Percentiles rank a stretch among this genome's conserved stretches.
phyloP scores from a whole-genome alignment of 1,140 invertebrate species.

The Diuraphis noxia region DNA sequence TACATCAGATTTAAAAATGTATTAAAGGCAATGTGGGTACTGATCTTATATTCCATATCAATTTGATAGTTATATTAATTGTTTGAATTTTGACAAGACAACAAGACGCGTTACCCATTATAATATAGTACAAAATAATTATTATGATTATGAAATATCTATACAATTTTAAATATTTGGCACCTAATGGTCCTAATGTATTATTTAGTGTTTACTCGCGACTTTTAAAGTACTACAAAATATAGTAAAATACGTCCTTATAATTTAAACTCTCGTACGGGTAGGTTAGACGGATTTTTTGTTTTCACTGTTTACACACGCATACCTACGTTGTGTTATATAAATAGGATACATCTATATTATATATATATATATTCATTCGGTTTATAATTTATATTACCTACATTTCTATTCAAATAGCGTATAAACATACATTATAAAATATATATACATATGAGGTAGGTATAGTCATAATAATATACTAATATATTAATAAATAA shows the following conservation, averaged over 20 bases:
- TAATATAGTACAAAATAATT: no score
- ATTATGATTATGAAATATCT: background rate
- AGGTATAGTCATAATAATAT: background rate
- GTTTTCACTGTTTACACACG: background rate
- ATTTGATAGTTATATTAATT: background rate
- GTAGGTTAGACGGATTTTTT: background rate
- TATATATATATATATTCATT: background rate
- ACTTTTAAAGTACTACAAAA: background rate
- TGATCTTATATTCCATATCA: background rate
- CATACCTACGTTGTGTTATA: background rate
- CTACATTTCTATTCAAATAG: constrained; percentile 1
- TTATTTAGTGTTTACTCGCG: background rate
- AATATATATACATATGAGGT: background rate
- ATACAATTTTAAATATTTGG: background rate
- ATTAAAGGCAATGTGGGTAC: background rate
- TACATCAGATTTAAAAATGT: background rate
- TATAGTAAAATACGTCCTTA: background rate
- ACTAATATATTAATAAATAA: background rate
- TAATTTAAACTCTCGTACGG: background rate
- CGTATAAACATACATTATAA: background rate
- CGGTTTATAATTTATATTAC: background rate
- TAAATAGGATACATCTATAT: background rate
- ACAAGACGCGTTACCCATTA: background rate
- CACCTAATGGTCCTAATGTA: background rate
- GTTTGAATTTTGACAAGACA: background rate